Conservation (phyloP, 2,888 invertebrate species). For the Iselma pallidipennis region DNA sequence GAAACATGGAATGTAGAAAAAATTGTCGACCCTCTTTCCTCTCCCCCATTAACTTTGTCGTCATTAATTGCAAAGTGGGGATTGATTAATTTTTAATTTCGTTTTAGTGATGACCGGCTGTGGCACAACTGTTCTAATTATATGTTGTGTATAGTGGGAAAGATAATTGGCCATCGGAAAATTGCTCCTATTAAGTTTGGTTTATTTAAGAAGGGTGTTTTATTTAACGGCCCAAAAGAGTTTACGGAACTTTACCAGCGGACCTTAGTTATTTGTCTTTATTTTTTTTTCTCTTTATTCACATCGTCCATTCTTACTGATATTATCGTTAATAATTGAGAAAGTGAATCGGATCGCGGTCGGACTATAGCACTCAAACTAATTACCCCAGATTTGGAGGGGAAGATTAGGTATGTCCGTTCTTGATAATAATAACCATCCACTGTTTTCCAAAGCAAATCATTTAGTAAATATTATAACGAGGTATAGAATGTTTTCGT, state of each 20-base stretch:
- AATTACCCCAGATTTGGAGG: neutral
- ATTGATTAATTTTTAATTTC: slow-evolving; percentile 53
- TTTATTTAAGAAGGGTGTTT: slow-evolving; percentile 37
- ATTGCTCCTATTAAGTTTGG: slow-evolving; percentile 41
- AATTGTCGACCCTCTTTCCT: slow-evolving; percentile 6
- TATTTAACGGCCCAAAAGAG: slow-evolving; percentile 17
- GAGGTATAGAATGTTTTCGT: no score
- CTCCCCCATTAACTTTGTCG: slow-evolving; percentile 22
- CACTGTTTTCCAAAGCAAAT: neutral
- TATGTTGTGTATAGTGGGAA: slow-evolving; percentile 37
- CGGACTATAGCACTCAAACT: neutral
- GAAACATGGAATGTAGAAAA: neutral
- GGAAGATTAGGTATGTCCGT: neutral
- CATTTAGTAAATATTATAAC: neutral
- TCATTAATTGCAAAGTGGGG: slow-evolving; percentile 47
- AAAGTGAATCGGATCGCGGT: neutral
- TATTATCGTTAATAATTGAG: slow-evolving; percentile 8
- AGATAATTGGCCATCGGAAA: slow-evolving; percentile 42
- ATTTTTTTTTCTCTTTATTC: neutral
- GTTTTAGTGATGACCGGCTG: slow-evolving; percentile 48
- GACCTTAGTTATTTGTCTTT: neutral
- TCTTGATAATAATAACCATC: neutral
- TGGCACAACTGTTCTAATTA: slow-evolving; percentile 51
- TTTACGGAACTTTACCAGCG: neutral
- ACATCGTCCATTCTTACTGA: neutral